Evolutionary conservation across 2,797 vertebrate species (phyloP).

Genomic region (Brachyalestes nurse): DNA sequence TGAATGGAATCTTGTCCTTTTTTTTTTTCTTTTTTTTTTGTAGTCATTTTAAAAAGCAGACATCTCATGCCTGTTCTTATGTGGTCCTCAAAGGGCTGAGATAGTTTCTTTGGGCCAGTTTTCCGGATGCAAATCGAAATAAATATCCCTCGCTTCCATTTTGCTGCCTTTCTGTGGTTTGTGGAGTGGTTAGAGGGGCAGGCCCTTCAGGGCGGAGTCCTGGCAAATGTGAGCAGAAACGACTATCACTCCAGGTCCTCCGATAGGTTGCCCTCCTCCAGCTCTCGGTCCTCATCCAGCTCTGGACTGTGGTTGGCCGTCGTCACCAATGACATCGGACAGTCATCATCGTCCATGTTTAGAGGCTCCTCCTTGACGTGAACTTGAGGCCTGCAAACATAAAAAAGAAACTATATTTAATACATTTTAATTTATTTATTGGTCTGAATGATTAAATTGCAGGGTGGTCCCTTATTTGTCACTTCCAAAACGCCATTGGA

Average conservation of each 20-base stretch:
- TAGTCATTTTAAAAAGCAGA: constrained; percentile 78
- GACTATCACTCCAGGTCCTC: constrained; percentile 95
- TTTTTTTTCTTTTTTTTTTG: constrained; percentile 41
- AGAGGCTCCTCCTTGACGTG: constrained; percentile 98
- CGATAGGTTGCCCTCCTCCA: constrained; percentile 98
- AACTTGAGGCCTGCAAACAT: constrained; percentile 86
- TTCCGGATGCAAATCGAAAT: constrained; percentile 95
- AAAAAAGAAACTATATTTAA: neutral
- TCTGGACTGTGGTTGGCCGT: constrained; percentile 99
- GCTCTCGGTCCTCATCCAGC: constrained; percentile 97
- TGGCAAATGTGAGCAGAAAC: constrained; percentile 32
- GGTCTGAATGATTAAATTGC: neutral
- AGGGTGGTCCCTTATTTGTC: neutral
- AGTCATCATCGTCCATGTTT: constrained; percentile 97
- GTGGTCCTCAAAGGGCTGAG: constrained; percentile 92
- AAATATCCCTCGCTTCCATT: constrained; percentile 98
- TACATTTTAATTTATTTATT: constrained; percentile 9
- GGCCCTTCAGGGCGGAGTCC: constrained; percentile 74
- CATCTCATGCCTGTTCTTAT: constrained; percentile 89
- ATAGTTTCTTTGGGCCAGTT: constrained; percentile 94
- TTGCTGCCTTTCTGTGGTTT: constrained; percentile 87
- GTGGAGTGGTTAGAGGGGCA: constrained; percentile 85
- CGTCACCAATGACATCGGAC: constrained; percentile 98
- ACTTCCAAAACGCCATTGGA: neutral
- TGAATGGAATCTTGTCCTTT: constrained; percentile 78